Percentiles rank a stretch among this genome's conserved stretches.
These are phyloP conservation scores for Anoplopoma fimbria DNA, from an alignment of 2,113 vertebrate genomes.

Conservation along the genomic window DNA sequence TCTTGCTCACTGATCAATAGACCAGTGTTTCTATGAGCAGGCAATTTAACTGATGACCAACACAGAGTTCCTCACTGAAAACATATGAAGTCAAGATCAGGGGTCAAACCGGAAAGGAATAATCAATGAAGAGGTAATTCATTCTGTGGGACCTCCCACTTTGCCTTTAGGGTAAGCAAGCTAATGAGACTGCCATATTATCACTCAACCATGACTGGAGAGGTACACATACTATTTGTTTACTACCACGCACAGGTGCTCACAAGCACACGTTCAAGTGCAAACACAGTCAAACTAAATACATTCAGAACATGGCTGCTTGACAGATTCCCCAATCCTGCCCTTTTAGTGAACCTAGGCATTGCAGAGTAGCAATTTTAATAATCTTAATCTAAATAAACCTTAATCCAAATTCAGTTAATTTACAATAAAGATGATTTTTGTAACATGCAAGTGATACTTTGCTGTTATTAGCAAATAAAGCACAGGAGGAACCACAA, in stretches of 20 bases:
- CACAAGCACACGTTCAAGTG: neutral
- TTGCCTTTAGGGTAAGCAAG: slow-evolving; percentile 10
- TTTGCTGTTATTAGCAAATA: neutral
- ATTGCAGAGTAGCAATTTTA: no score
- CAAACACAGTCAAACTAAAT: neutral
- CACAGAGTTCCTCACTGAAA: neutral
- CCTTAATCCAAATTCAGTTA: neutral
- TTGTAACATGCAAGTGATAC: neutral
- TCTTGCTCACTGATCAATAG: slow-evolving; percentile 36
- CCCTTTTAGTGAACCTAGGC: neutral
- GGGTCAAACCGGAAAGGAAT: slow-evolving; percentile 46
- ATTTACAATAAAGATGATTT: neutral
- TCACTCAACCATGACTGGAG: slow-evolving; percentile 23
- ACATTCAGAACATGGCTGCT: slow-evolving; percentile 9
- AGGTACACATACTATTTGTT: slow-evolving; percentile 4
- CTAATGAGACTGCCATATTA: slow-evolving; percentile 41
- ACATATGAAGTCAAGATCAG: slow-evolving; percentile 52
- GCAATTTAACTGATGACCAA: slow-evolving; percentile 30
- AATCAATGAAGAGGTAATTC: slow-evolving; percentile 39
- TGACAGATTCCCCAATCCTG: neutral
- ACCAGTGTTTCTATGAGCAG: slow-evolving; percentile 21
- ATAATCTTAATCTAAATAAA: neutral
- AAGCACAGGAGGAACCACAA: neutral
- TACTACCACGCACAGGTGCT: neutral
- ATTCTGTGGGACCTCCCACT: slow-evolving; percentile 18